Percentiles rank a stretch among this genome's conserved stretches.
Evolutionary conservation across 2,797 vertebrate species (phyloP).

Genomic region (Acropternis orthonyx): DNA sequence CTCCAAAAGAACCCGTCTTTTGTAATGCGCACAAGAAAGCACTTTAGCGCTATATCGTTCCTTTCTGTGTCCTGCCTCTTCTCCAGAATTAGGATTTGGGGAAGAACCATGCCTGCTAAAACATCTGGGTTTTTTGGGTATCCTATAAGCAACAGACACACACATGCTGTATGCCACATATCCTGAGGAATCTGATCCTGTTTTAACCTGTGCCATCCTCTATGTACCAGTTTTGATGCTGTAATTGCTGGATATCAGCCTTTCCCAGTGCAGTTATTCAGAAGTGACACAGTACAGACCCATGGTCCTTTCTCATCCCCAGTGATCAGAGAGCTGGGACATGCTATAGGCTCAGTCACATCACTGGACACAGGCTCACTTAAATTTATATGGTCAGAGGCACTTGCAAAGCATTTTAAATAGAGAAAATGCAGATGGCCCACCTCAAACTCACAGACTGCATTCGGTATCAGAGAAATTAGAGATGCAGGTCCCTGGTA

Average conservation of each 20-base stretch:
- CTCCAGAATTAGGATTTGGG: neutral
- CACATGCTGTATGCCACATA: neutral
- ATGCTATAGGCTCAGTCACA: neutral
- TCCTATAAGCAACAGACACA: neutral
- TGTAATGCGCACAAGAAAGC: neutral
- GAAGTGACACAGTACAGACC: neutral
- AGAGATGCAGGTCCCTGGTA: neutral
- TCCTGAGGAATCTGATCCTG: neutral
- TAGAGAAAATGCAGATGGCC: neutral
- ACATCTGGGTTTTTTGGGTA: neutral
- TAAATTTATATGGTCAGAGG: neutral
- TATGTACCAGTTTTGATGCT: accelerated
- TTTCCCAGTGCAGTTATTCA: neutral
- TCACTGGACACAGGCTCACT: neutral
- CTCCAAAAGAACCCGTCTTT: neutral
- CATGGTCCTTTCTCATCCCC: accelerated
- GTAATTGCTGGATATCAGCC: neutral
- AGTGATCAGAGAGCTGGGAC: neutral
- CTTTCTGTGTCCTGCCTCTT: neutral
- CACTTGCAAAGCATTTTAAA: neutral
- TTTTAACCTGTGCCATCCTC: neutral
- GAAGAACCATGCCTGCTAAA: neutral
- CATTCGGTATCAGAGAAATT: neutral
- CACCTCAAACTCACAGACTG: neutral
- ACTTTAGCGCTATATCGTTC: neutral